Evolutionary conservation across 2,113 vertebrate species (phyloP).

Genomic region (Nannobrachium achirus): DNA sequence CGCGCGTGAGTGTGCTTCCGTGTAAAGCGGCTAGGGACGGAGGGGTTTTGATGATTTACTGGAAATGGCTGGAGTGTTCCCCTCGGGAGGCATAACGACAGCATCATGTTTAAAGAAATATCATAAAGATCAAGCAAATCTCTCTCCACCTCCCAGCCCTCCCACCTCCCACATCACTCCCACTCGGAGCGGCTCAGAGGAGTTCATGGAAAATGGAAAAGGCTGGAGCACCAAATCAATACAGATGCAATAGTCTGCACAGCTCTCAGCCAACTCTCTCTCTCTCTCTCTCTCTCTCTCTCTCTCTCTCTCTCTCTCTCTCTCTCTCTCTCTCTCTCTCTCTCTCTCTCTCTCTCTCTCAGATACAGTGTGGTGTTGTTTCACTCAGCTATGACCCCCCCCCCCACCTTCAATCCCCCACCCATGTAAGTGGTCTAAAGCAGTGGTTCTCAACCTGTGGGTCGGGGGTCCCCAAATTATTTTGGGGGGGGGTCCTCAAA

Average conservation of each 20-base stretch:
- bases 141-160: too few species aligned
- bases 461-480: too few species aligned
- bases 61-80: conserved; percentile 66
- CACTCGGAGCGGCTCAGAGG: conserved; percentile 71
- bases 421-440: too few species aligned
- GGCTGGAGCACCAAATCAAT: conserved; percentile 77
- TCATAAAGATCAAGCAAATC: conserved; percentile 79
- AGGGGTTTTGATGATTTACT: conserved; percentile 72
- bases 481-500: too few species aligned
- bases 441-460: too few species aligned
- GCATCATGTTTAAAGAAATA: conserved; percentile 82
- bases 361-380: conserved; percentile 65
- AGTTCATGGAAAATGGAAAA: conserved; percentile 84
- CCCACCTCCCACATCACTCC: conserved; percentile 66
- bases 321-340: too few species aligned
- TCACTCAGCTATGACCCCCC: conserved; percentile 50
- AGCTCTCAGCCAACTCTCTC: conserved; percentile 62
- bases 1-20: conserved; percentile 7
- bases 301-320: too few species aligned
- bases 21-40: conserved; percentile 44
- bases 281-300: too few species aligned
- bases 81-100: conserved; percentile 72
- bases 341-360: too few species aligned
- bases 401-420: conserved; percentile 24
- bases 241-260: conserved; percentile 80